Base-by-base conservation (phyloP, 2,797 vertebrate genomes). In the Iguana delicatissima region DNA sequence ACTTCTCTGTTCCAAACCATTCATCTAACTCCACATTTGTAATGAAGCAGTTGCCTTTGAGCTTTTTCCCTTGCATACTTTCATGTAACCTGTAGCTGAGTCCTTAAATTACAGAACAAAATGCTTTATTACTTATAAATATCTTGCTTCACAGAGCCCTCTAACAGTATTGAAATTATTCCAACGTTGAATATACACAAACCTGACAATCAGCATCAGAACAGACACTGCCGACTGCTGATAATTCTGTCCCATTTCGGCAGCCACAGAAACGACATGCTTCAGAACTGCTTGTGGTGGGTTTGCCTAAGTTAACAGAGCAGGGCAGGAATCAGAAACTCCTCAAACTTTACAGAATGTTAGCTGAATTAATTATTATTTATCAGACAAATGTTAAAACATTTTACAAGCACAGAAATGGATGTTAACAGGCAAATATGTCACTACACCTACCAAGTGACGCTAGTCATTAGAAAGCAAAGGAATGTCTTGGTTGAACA, bases 261-360 rank as follows among this genome's bases (percentile, higher is more conserved):
- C 99, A 99, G 0, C 99, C 99, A 96, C 99, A 99, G 97, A 99
- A 99, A 79, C 99, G 98, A 95, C 99, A 99, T 0, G 98, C 98
- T 84, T 99, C 99, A 0, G 98, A 99, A 96, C 98, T 99, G 96
- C 99, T 99, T 89, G 98, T 99, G 29, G 98, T 98, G 0, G 99
- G 99, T 97, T 99, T 99, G 94, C 99, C 99, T 99, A 86, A 89
- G 94, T 96, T 97, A 98, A 6, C 73, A 20, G 91, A 84, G 57
- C 64, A 87, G 87, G 91, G 7, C 1, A 88, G 55, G 55, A 3
- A 0, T 0, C 0, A 84, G 81, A 82, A 80, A 0, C 20, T 32
- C 26, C n/a, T 35, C 42, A 42, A n/a, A 84, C 32, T 18, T 64
- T 50, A 86, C 22, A 86, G 2, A 46, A 80, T 50, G 8, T 32